Conservation (phyloP, 2,888 invertebrate species). For the Folsomia candida region DNA sequence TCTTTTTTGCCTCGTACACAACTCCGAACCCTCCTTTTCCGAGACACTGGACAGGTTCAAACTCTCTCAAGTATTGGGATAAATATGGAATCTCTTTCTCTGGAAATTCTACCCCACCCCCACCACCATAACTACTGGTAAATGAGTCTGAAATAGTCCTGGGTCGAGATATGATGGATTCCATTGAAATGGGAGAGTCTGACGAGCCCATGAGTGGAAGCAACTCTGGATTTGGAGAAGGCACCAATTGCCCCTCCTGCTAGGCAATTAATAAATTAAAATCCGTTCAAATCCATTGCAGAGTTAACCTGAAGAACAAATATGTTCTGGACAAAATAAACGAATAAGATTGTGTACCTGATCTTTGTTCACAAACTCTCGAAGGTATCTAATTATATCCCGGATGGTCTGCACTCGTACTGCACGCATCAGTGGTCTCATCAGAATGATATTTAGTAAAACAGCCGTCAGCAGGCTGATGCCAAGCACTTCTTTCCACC, state of each 20-base stretch:
- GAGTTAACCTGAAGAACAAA: too few species aligned
- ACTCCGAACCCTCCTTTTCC: constrained; percentile 94
- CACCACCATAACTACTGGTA: too few species aligned
- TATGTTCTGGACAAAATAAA: too few species aligned
- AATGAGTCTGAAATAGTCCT: too few species aligned
- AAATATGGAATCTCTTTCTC: background rate
- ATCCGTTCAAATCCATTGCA: too few species aligned
- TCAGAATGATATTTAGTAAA: constrained; percentile 43
- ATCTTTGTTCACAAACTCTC: constrained; percentile 34
- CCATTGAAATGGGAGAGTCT: background rate
- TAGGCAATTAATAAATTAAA: too few species aligned
- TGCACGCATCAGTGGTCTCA: constrained; percentile 46
- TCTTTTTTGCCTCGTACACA: constrained; percentile 91
- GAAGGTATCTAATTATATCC: constrained; percentile 43
- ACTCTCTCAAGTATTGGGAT: constrained; percentile 75
- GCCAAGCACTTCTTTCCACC: constrained; percentile 78
- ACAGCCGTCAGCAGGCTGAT: constrained; percentile 70
- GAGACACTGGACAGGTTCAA: constrained; percentile 74
- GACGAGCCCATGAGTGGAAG: too few species aligned
- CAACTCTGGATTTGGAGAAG: too few species aligned
- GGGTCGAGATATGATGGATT: too few species aligned
- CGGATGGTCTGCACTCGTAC: constrained; percentile 43
- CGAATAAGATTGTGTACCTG: too few species aligned
- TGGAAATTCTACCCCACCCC: background rate
- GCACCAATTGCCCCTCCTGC: too few species aligned